Conservation (phyloP, 2,797 vertebrate species). For the Coendou prehensilis region DNA sequence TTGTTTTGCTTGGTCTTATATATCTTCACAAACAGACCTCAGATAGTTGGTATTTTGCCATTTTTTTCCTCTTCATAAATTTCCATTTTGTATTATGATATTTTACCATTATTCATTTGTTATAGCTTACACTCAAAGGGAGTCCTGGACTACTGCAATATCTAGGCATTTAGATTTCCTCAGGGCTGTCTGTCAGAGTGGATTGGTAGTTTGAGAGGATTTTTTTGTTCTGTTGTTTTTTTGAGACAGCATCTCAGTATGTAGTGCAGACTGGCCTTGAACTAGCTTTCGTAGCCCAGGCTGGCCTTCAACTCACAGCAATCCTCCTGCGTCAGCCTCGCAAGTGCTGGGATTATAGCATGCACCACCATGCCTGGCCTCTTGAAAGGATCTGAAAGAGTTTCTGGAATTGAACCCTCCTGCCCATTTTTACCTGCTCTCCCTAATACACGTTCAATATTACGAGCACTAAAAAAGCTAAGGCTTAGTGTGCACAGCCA, state of each 20-base stretch:
- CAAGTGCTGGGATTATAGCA: neutral
- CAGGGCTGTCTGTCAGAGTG: constrained; percentile 10
- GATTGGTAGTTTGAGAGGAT: constrained; percentile 33
- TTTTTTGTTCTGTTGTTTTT: neutral
- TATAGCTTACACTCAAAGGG: constrained; percentile 21
- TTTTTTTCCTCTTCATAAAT: constrained; percentile 34
- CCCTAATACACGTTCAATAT: neutral
- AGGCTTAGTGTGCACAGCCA: neutral
- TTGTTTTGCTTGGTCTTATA: constrained; percentile 56
- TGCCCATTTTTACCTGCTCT: constrained; percentile 22
- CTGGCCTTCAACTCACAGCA: neutral
- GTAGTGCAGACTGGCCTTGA: neutral
- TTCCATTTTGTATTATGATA: constrained; percentile 52
- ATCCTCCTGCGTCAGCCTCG: neutral
- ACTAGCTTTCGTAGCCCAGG: neutral
- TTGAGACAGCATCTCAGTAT: neutral
- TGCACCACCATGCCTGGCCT: neutral
- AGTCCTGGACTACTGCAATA: neutral
- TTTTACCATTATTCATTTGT: neutral
- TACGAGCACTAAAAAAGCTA: constrained; percentile 1
- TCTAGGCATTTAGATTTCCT: constrained; percentile 36
- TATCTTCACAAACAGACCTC: constrained; percentile 40
- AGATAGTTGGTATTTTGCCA: constrained; percentile 14
- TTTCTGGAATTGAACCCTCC: neutral
- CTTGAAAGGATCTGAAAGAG: constrained; percentile 15